A percentile compares a stretch with the other conserved stretches of the same genome.
Evolutionary conservation across 2,797 vertebrate genomes (phyloP).

Genomic region (Pangasius sanitwongsei): DNA sequence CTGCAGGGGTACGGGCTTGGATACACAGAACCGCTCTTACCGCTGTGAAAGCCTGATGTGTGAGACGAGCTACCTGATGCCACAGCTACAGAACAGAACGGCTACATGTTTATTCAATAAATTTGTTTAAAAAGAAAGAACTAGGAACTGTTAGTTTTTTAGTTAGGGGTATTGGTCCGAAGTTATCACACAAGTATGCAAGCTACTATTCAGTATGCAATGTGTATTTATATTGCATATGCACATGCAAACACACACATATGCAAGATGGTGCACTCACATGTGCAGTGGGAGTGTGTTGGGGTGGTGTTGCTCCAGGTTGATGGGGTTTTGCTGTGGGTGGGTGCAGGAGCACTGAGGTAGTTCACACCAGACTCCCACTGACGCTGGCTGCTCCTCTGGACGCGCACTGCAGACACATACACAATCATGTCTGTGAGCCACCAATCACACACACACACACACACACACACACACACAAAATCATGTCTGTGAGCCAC

Average conservation of each 20-base stretch:
- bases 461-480: constrained; percentile 8
- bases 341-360: constrained; percentile 83
- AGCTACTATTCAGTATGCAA: background rate
- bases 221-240: background rate
- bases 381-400: constrained; percentile 89
- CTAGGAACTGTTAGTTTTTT: no score
- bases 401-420: constrained; percentile 84
- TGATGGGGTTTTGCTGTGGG: constrained; percentile 82
- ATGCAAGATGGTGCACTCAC: constrained; percentile 44
- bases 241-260: background rate
- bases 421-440: constrained; percentile 13
- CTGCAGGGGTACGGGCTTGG: constrained; percentile 65
- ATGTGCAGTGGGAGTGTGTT: constrained; percentile 65
- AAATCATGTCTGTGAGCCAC: background rate
- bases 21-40: constrained; percentile 67
- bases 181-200: background rate
- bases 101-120: background rate
- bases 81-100: constrained; percentile 74
- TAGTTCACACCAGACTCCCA: constrained; percentile 90
- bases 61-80: constrained; percentile 87
- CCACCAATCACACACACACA: background rate
- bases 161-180: background rate
- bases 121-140: constrained; percentile 31
- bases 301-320: constrained; percentile 85
- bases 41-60: constrained; percentile 85